Base-by-base conservation (phyloP, 2,888 invertebrate genomes). In the Tetragonula carbonaria region DNA sequence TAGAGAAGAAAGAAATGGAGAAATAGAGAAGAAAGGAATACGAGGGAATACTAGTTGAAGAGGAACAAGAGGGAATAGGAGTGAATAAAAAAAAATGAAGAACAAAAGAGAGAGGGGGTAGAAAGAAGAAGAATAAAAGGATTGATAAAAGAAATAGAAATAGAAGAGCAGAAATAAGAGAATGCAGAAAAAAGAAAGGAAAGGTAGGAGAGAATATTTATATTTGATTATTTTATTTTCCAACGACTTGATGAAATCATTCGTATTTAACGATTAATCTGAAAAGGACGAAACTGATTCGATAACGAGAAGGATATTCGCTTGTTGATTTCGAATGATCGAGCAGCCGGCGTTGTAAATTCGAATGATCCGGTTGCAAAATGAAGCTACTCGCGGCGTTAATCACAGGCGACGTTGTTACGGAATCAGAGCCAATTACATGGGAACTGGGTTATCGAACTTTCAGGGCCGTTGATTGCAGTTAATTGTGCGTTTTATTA, bases 401-500 rank as follows among this genome's bases (percentile, higher is more conserved):
- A 70, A 79, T 76, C 28, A 57, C 55, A 55, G 50, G 66, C 53
- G 55, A 57, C 73, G 76, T 62, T 57, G 63, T 53, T 65, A 70
- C 65, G 57, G 38, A 70, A 74, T 84, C 70, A 55, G 53, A 55
- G 76, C 45, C 68, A 76, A 79, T 85, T 79, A 73, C 59, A 62
- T 59, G 38, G 16, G 59, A 71, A 83, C 86, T 88, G 84, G 88
- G 84, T 87, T 84, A 88, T 70, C 83, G 78, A 83, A 77, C 76
- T 78, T 78, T 78, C 80, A 83, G 76, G 75, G 33, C 74, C 74
- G 28, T 71, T 73, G 84, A 86, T 86, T 80, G 80, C 71, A 82
- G 84, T 88, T 88, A 88, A 87, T 88, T 88, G 81, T 84, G 88
- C 86, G 86, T 87, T 87, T 87, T 83, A 86, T 88, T 86, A 84